A percentile compares a stretch with the other conserved stretches of the same genome.
Evolutionary conservation across 92 coral and sea anemone species (phyloP).

Genomic region (Phenganax marumi): DNA sequence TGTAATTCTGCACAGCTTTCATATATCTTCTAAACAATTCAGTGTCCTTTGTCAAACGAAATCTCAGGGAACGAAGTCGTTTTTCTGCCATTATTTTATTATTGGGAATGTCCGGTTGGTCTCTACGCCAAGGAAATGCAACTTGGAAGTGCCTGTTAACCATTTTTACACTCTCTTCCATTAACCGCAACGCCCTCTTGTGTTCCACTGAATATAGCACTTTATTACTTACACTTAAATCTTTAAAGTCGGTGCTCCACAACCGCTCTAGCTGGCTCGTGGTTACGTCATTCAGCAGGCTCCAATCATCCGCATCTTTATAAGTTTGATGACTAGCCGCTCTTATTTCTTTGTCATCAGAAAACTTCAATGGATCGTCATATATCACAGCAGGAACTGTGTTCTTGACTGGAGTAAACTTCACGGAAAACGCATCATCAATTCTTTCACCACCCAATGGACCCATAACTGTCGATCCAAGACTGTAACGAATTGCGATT

Average conservation of each 20-base stretch:
- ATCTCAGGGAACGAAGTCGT: conserved; percentile 51
- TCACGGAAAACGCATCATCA: conserved; percentile 42
- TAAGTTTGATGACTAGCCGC: background rate
- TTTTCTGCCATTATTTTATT: conserved; percentile 51
- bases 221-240: conserved; percentile 28
- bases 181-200: conserved; percentile 40
- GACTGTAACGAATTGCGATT: conserved; percentile 53
- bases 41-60: conserved; percentile 49
- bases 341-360: background rate
- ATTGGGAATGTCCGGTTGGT: conserved; percentile 42
- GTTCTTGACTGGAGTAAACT: conserved; percentile 35
- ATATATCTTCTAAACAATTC: conserved; percentile 44
- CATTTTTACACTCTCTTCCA: conserved; percentile 44
- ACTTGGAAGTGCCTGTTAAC: conserved; percentile 48
- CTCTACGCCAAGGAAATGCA: conserved; percentile 55
- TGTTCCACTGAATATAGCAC: conserved; percentile 47
- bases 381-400: background rate
- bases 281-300: conserved; percentile 26
- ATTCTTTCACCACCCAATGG: conserved; percentile 51
- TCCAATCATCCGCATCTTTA: background rate
- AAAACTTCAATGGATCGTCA: background rate
- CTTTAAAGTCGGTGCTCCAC: conserved; percentile 58
- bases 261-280: conserved; percentile 50
- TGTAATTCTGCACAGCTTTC: conserved; percentile 14
- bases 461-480: conserved; percentile 72